Conservation (phyloP, 1,140 invertebrate genomes). For the Penaeus vannamei region DNA sequence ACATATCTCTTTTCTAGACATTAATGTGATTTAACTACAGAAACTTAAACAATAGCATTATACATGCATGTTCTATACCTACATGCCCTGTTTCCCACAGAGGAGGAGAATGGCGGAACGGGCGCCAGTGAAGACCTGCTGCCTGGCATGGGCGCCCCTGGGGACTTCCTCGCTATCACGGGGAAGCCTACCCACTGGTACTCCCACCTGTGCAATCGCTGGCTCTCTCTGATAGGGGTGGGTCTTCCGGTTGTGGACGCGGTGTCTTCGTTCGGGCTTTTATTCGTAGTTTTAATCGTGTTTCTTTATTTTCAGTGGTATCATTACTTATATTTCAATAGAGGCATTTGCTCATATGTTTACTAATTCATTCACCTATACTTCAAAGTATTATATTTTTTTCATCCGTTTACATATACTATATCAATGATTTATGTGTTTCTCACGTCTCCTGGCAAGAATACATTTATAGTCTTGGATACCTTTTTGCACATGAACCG, state of each 20-base stretch:
- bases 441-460: background rate
- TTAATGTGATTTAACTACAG: constrained; percentile 34
- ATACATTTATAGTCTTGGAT: constrained; percentile 6
- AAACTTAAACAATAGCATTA: background rate
- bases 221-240: constrained; percentile 92
- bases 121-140: background rate
- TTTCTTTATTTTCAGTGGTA: background rate
- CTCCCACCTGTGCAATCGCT: constrained; percentile 91
- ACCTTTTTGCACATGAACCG: too few relatives aligned
- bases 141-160: background rate
- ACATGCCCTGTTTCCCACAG: background rate
- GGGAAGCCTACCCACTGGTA: constrained; percentile 95
- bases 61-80: too few relatives aligned
- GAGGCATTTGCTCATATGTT: background rate
- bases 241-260: constrained; percentile 71
- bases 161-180: constrained; percentile 77
- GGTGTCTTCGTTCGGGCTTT: too few relatives aligned
- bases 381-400: too few relatives aligned
- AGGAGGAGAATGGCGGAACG: constrained; percentile 34
- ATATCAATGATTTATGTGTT: too few relatives aligned
- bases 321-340: constrained; percentile 4
- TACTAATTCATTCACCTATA: constrained; percentile 24
- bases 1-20: background rate
- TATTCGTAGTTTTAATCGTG: background rate
- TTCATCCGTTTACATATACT: too few relatives aligned